Evolutionary conservation across 2,797 vertebrate species (phyloP).

Genomic region (Rallus crepitans): DNA sequence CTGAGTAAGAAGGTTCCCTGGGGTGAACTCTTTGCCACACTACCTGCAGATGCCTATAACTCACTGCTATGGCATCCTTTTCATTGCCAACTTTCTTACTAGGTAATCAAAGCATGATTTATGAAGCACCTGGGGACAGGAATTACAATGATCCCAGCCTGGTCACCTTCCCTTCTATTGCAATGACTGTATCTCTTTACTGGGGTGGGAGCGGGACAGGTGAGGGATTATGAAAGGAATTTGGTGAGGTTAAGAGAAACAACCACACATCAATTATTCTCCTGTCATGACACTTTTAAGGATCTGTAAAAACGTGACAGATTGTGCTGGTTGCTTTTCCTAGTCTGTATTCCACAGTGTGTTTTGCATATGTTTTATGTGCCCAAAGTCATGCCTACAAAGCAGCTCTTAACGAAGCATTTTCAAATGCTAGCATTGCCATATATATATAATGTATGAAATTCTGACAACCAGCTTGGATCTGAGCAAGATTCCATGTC

Average conservation of each 20-base stretch:
- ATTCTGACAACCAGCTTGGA: neutral
- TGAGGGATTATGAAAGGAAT: neutral
- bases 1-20: constrained; percentile 26
- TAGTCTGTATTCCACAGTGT: neutral
- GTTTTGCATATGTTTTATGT: constrained; percentile 4
- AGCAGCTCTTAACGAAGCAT: neutral
- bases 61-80: neutral
- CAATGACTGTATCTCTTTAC: neutral
- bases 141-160: neutral
- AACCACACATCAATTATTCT: neutral
- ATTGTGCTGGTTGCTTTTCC: constrained; percentile 12
- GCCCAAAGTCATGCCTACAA: neutral
- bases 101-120: constrained; percentile 13
- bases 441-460: neutral
- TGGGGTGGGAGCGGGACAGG: neutral
- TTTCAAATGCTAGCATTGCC: neutral
- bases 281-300: neutral
- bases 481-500: neutral
- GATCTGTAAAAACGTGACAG: constrained; percentile 5
- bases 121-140: constrained; percentile 20
- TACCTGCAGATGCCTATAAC: neutral
- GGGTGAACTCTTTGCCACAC: neutral
- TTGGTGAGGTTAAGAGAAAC: neutral
- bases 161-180: neutral
- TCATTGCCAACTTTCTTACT: neutral